A percentile compares a stretch with the other conserved stretches of the same genome.
phyloP scores from a whole-genome alignment of 2,888 invertebrate genomes.

The Xestoiulus laeticollis region DNA sequence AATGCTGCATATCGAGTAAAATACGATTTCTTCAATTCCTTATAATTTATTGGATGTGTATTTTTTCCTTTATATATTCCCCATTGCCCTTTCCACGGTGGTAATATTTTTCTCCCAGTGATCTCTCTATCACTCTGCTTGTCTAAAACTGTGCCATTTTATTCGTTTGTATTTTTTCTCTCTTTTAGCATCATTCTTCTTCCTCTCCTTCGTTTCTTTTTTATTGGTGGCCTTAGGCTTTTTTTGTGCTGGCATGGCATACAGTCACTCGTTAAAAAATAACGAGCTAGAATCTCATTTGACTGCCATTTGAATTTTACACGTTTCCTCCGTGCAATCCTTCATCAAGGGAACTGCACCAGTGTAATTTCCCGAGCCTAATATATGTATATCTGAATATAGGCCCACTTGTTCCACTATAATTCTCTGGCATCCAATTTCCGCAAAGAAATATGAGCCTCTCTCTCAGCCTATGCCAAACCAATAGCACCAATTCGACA shows the following conservation, averaged over 20 bases:
- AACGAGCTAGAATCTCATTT: constrained; percentile 49
- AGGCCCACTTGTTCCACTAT: constrained; percentile 47
- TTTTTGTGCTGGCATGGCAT: constrained; percentile 34
- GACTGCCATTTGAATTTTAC: constrained; percentile 49
- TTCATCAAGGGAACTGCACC: constrained; percentile 50
- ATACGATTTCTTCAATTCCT: constrained; percentile 37
- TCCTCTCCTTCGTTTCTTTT: constrained; percentile 2
- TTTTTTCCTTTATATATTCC: constrained; percentile 6
- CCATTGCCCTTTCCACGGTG: constrained; percentile 23
- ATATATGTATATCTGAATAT: constrained; percentile 28
- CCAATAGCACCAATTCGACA: background rate
- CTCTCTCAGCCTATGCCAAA: background rate
- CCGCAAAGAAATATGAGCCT: constrained; percentile 51
- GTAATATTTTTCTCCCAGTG: constrained; percentile 28
- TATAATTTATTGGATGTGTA: constrained; percentile 33
- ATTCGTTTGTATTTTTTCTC: constrained; percentile 46
- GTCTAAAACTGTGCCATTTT: constrained; percentile 41
- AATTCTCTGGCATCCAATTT: constrained; percentile 52
- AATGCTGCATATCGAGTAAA: constrained; percentile 31
- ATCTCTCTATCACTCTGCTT: constrained; percentile 37
- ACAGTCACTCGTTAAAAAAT: constrained; percentile 46
- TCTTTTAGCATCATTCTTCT: constrained; percentile 21
- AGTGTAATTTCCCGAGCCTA: constrained; percentile 23
- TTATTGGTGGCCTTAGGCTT: constrained; percentile 36
- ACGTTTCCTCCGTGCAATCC: constrained; percentile 46